Base-by-base conservation (phyloP, 2,888 invertebrate genomes). In the Euplagia quadripunctaria region DNA sequence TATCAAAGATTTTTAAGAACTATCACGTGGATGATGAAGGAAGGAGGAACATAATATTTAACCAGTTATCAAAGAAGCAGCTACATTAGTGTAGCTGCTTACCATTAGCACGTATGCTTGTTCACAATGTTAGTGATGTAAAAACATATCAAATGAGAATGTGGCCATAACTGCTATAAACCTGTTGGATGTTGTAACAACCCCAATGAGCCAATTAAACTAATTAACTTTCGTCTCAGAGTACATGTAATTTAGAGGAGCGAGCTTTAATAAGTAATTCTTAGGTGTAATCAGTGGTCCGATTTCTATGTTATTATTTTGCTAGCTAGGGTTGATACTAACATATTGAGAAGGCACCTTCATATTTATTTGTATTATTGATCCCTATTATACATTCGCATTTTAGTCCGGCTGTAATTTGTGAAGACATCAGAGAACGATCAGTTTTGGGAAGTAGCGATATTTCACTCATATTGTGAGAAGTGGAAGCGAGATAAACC, bases 191-290 rank as follows among this genome's bases (percentile, higher is more conserved):
- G 41, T 17, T 42, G 20, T 43, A 58, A n/a, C 8, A 67, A 68
- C 49, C 42, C n/a, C 3, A 66, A 65, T 46, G 42, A 42, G 20
- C 16, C 9, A 65, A 46, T 71, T 46, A 58, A 55, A 46, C 31
- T 66, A 71, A 71, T 71, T 68, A 55, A 20, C 31, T 16, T 49
- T 69, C 49, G 4, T 69, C 17, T 69, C 12, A 69, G 20, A 43
- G n/a, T 61, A 61, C 68, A 12, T 69, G 46, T 46, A 69, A 69
- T 49, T 61, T 42, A 41, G 46, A 51, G 6, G 41, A 17, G 41
- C n/a, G 3, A 68, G 43, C 31, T n/a, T 58, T 68, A 68, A 12
- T 55, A 55, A 69, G 46, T 46, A 61, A 46, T 16, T 61, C 17
- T 61, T 16, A 61, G n/a, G 16, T 17, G 17, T 64, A 64, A 64